Evolutionary conservation across 2,113 vertebrate genomes (phyloP).

Genomic region (Gymnorhina tibicen): DNA sequence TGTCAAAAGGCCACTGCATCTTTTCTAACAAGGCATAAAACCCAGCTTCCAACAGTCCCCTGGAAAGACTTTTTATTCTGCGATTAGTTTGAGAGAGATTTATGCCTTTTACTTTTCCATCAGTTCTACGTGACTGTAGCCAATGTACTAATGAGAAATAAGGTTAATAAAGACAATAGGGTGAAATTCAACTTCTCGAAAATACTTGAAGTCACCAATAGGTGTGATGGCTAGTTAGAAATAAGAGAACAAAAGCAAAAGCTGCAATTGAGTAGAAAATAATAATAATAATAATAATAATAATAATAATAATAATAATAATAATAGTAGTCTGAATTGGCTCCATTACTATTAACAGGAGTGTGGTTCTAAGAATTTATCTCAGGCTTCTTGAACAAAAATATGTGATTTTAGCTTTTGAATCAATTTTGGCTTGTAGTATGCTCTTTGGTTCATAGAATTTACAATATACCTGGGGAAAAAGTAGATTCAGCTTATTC

Average conservation of each 20-base stretch:
- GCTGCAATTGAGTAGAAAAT: background rate
- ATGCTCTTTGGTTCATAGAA: background rate
- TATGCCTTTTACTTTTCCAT: background rate
- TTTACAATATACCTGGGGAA: background rate
- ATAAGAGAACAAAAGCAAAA: background rate
- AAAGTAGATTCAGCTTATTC: background rate
- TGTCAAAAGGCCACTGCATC: background rate
- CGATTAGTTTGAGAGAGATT: background rate
- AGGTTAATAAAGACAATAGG: background rate
- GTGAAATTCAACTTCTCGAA: background rate
- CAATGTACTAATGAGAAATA: background rate
- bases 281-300: background rate
- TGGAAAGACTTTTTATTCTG: background rate
- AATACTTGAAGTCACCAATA: background rate
- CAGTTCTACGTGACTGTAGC: background rate
- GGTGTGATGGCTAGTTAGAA: background rate
- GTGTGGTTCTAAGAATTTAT: background rate
- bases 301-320: background rate
- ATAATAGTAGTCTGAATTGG: background rate
- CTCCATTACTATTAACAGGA: background rate
- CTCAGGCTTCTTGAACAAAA: background rate
- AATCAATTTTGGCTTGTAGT: background rate
- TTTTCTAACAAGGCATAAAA: background rate
- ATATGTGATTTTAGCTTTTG: background rate
- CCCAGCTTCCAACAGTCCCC: background rate